Evolutionary conservation across 1,140 invertebrate species (phyloP).

Genomic region (Pogonognathellus flavescens): DNA sequence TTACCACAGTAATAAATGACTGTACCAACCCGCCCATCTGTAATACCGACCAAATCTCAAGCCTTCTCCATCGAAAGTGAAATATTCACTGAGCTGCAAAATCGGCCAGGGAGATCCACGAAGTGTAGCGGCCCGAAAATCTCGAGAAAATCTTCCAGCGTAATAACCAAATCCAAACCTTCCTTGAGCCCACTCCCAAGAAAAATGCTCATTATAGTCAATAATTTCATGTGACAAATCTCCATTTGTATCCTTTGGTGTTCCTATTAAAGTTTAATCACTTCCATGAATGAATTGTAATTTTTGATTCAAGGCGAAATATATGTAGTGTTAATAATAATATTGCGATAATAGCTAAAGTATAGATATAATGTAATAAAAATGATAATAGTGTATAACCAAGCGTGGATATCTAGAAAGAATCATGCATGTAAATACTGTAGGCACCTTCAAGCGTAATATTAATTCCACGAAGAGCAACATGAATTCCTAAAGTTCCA

Average conservation of each 20-base stretch:
- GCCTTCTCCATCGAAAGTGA: constrained; percentile 75
- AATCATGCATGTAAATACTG: constrained; percentile 63
- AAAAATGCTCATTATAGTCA: constrained; percentile 78
- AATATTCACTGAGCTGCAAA: constrained; percentile 77
- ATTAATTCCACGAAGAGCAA: constrained; percentile 76
- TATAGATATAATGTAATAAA: background rate
- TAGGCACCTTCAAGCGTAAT: constrained; percentile 75
- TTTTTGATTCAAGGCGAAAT: no score
- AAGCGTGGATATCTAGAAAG: background rate
- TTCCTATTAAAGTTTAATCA: constrained; percentile 46
- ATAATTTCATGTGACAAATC: constrained; percentile 71
- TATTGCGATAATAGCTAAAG: no score
- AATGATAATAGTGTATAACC: background rate
- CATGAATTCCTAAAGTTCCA: constrained; percentile 73
- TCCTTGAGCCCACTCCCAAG: constrained; percentile 78
- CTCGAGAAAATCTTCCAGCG: constrained; percentile 74
- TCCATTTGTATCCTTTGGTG: constrained; percentile 48
- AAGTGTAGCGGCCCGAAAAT: constrained; percentile 74
- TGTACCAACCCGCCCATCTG: constrained; percentile 75
- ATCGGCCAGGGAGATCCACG: constrained; percentile 76
- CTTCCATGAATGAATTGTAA: background rate
- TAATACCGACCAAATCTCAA: constrained; percentile 76
- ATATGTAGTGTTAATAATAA: no score
- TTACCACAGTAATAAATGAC: constrained; percentile 76
- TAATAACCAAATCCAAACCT: constrained; percentile 70